These are phyloP conservation scores for Bufotes viridis DNA, from an alignment of 2,797 vertebrate genomes.

Conservation along the genomic window DNA sequence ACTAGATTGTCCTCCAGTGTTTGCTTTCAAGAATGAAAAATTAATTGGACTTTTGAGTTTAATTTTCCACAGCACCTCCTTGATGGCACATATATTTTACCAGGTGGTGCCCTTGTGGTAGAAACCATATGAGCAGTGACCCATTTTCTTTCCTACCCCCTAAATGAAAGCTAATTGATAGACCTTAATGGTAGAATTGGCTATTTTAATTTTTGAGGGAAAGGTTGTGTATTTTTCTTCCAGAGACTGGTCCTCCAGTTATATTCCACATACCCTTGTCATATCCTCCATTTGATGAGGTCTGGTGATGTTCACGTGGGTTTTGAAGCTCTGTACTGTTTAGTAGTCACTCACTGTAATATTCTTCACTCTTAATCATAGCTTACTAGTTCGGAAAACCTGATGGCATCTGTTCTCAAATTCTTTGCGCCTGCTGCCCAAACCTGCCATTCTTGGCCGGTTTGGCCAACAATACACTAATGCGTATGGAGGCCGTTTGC, in stretches of 20 bases:
- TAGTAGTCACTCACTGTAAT: neutral
- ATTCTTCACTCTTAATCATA: neutral
- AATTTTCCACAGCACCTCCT: neutral
- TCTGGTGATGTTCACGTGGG: neutral
- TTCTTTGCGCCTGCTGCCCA: neutral
- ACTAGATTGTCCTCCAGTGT: neutral
- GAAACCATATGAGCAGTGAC: neutral
- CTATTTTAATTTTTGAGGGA: too few species aligned
- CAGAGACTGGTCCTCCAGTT: neutral
- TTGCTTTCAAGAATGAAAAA: neutral
- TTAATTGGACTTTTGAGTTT: neutral
- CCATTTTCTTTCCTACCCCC: too few species aligned
- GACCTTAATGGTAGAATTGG: too few species aligned
- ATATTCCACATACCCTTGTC: neutral
- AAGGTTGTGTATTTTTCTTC: neutral
- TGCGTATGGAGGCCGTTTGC: neutral
- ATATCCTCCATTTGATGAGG: too few species aligned
- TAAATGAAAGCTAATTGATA: too few species aligned
- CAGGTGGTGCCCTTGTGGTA: neutral
- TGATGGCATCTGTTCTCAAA: neutral
- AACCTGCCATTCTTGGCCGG: too few species aligned
- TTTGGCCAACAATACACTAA: too few species aligned
- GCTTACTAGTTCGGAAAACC: neutral
- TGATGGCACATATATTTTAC: neutral
- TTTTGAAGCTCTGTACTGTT: neutral